These are phyloP conservation scores for Zeugodacus cucurbitae DNA, from an alignment of 1,140 invertebrate genomes.

Conservation along the genomic window DNA sequence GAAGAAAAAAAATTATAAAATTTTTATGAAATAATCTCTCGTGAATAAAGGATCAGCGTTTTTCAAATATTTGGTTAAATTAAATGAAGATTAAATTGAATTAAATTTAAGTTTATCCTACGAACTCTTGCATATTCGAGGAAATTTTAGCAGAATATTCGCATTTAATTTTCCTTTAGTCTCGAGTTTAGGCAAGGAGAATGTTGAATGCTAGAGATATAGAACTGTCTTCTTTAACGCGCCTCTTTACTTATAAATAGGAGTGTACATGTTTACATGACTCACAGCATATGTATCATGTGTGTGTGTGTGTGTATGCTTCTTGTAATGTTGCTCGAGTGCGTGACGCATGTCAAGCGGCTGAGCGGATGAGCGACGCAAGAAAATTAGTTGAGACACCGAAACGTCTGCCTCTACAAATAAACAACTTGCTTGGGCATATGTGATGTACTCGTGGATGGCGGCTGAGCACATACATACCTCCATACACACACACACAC, in stretches of 20 bases:
- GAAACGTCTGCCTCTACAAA: background rate
- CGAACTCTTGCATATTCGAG: too few species aligned
- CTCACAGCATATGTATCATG: background rate
- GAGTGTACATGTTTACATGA: background rate
- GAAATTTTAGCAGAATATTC: too few species aligned
- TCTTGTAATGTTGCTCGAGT: background rate
- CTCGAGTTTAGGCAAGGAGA: too few species aligned
- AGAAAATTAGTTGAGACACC: constrained; percentile 1
- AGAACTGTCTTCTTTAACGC: background rate
- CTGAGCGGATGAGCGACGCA: background rate
- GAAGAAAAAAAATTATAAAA: too few species aligned
- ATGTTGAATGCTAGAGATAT: background rate
- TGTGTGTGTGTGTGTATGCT: background rate
- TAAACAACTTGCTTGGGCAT: constrained; percentile 3
- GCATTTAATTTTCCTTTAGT: too few species aligned
- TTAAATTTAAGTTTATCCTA: too few species aligned
- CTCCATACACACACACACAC: too few species aligned
- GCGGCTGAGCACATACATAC: background rate
- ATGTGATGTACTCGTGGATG: background rate
- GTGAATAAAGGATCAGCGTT: too few species aligned
- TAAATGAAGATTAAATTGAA: too few species aligned
- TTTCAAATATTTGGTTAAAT: too few species aligned
- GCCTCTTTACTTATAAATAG: background rate
- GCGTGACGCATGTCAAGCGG: background rate
- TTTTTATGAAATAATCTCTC: too few species aligned